phyloP scores from a whole-genome alignment of 1,140 invertebrate genomes.

The Sinella curviseta region DNA sequence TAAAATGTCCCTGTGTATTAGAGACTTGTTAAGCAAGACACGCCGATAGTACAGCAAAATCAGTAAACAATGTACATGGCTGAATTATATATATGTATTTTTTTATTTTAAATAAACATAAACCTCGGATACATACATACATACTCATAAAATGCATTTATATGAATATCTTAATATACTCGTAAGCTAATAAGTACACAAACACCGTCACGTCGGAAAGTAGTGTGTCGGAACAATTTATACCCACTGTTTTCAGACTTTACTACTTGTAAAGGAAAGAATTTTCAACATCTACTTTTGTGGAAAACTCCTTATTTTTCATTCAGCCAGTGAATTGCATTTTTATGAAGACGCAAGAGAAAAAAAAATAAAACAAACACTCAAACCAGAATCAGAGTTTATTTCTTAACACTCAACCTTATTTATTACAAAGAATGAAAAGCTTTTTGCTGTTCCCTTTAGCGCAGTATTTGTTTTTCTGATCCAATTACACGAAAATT shows the following conservation, averaged over 20 bases:
- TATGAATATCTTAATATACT: too few relatives aligned
- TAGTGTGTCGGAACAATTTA: too few relatives aligned
- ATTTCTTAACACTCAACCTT: neutral
- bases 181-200: too few relatives aligned
- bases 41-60: too few relatives aligned
- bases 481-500: neutral
- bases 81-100: neutral
- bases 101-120: neutral
- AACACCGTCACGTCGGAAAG: too few relatives aligned
- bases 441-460: constrained; percentile 8
- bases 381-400: neutral
- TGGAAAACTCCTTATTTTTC: neutral
- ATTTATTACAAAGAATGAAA: constrained; percentile 5
- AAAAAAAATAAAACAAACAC: neutral
- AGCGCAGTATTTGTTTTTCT: neutral
- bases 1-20: constrained; percentile 17
- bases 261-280: too few relatives aligned
- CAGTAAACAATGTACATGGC: neutral
- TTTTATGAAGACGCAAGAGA: neutral
- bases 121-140: too few relatives aligned
- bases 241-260: too few relatives aligned
- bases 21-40: neutral
- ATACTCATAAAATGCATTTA: too few relatives aligned
- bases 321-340: neutral
- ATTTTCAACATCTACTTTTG: neutral